These are phyloP conservation scores for Sigmodon hispidus DNA, from an alignment of 2,113 vertebrate genomes.

Conservation along the genomic window DNA sequence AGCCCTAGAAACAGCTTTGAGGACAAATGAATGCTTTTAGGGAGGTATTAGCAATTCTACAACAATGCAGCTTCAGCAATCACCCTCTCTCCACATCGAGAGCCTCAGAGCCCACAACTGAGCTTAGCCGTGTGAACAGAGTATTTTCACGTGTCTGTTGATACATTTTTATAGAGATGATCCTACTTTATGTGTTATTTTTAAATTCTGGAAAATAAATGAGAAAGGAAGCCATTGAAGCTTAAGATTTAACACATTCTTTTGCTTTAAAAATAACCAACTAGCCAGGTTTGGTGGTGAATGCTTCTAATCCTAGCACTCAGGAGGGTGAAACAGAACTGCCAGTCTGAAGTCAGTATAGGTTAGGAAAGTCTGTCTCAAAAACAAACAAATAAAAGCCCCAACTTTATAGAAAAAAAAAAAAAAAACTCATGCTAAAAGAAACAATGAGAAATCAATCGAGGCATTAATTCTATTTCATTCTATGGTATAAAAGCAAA, in stretches of 20 bases:
- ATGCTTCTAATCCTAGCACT: neutral
- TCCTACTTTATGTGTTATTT: neutral
- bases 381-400: neutral
- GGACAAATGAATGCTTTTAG: neutral
- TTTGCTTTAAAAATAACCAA: neutral
- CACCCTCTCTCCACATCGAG: neutral
- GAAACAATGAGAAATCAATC: neutral
- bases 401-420: neutral
- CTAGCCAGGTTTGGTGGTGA: neutral
- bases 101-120: neutral
- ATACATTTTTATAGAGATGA: conserved; percentile 30
- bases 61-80: neutral
- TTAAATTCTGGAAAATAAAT: neutral
- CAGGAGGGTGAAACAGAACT: neutral
- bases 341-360: neutral
- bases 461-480: neutral
- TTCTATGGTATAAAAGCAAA: neutral
- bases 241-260: neutral
- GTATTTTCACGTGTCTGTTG: neutral
- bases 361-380: neutral
- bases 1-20: neutral
- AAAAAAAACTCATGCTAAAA: neutral
- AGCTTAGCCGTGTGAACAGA: neutral
- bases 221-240: neutral
- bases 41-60: neutral